phyloP scores from a whole-genome alignment of 2,888 invertebrate genomes.

The Rhagium mordax region DNA sequence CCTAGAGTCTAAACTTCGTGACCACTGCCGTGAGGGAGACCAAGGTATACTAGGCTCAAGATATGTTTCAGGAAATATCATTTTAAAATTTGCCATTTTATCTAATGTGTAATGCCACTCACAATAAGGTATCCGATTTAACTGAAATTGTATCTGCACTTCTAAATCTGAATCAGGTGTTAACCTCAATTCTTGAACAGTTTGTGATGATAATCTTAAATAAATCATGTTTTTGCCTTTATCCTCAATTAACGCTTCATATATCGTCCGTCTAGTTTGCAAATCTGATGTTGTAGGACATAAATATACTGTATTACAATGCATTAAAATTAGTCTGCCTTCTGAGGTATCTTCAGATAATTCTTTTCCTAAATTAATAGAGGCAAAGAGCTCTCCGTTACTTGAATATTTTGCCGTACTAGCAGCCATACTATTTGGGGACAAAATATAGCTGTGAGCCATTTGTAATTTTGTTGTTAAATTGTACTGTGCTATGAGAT shows the following conservation, averaged over 20 bases:
- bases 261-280: constrained; percentile 72
- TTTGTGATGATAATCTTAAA: constrained; percentile 71
- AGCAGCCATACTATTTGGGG: constrained; percentile 78
- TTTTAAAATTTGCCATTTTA: constrained; percentile 78
- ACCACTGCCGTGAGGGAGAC: constrained; percentile 81
- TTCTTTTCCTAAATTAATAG: constrained; percentile 80
- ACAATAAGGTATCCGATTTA: constrained; percentile 85
- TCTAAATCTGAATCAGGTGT: constrained; percentile 76
- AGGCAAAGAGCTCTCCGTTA: constrained; percentile 83
- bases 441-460: constrained; percentile 79
- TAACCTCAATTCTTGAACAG: constrained; percentile 46
- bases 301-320: constrained; percentile 79
- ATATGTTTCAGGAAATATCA: constrained; percentile 78
- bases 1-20: constrained; percentile 75
- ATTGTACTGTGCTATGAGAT: constrained; percentile 80
- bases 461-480: constrained; percentile 77
- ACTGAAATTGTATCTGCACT: constrained; percentile 85
- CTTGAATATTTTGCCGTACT: constrained; percentile 84
- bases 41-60: constrained; percentile 78
- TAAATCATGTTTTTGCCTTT: constrained; percentile 86
- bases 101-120: constrained; percentile 90
- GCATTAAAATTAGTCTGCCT: constrained; percentile 83
- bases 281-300: constrained; percentile 51
- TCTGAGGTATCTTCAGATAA: constrained; percentile 88
- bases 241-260: constrained; percentile 82